phyloP scores from a whole-genome alignment of 2,888 invertebrate genomes.

The Nematopogon swammerdamellus region DNA sequence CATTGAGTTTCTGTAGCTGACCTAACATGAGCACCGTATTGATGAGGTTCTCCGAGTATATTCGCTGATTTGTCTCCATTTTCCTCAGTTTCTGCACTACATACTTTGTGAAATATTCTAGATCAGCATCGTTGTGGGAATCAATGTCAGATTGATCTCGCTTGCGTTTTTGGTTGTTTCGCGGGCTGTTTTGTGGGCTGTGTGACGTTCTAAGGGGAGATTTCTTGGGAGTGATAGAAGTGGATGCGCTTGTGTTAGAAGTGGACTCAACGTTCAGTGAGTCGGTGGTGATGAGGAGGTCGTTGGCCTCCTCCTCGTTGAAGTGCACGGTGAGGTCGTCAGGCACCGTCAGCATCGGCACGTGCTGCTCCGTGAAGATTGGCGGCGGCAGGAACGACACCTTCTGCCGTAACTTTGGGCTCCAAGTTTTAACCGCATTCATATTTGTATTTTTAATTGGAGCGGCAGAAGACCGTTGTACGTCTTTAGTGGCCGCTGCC shows the following conservation, averaged over 20 bases:
- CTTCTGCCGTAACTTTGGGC: constrained; percentile 28
- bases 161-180: constrained; percentile 21
- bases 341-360: constrained; percentile 48
- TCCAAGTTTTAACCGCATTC: constrained; percentile 9
- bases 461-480: too few species aligned
- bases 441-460: too few species aligned
- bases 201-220: neutral
- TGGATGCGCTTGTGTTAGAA: neutral
- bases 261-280: neutral
- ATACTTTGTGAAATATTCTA: constrained; percentile 49
- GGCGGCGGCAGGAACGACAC: constrained; percentile 46
- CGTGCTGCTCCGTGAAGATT: constrained; percentile 40
- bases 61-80: constrained; percentile 50
- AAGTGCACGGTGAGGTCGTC: constrained; percentile 49
- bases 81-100: constrained; percentile 42
- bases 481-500: too few species aligned
- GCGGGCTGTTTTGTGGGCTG: neutral
- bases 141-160: constrained; percentile 21
- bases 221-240: neutral
- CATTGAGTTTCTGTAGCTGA: constrained; percentile 39
- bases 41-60: constrained; percentile 49
- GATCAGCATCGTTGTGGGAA: constrained; percentile 33
- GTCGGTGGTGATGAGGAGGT: constrained; percentile 16
- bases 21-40: constrained; percentile 48
- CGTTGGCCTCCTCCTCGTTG: constrained; percentile 47